Base-by-base conservation (phyloP, 2,113 vertebrate species). In the Sclerurus mexicanus region DNA sequence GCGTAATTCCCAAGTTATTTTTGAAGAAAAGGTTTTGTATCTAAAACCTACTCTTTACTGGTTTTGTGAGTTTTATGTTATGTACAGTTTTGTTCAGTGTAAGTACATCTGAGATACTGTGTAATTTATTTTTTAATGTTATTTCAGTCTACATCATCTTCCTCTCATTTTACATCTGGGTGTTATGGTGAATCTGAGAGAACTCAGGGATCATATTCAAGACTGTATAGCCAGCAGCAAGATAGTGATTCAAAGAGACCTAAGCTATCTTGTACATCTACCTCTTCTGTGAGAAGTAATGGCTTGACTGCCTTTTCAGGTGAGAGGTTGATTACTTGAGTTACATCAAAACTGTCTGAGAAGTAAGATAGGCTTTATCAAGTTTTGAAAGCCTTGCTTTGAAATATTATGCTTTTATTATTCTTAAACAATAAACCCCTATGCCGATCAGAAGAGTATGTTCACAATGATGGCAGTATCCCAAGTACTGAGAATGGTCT, bases 161-260 rank as follows among this genome's bases (percentile, higher is more conserved):
- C 98, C 47, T 97, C 98, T 77, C 93, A 97, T 90, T 98, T 98
- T 96, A 94, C 98, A n/a, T 95, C 98, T 94, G 66, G 96, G 13
- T 98, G 97, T 98, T 98, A 97, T 11, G 97, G 96, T 94, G 98
- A 99, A 60, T 97, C 98, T 53, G 99, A 99, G 96, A 98, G 98
- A 93, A 98, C 98, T 96, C 97, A 98, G 94, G 98, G 99, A 94
- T 97, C 98, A 39, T 98, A 98, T 83, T 98, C 98, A n/a, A 98
- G 98, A 95, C 96, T 99, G 33, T 98, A 98, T 77, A 98, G 97
- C 83, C 97, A 98, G 78, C 97, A 97, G 66, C 98, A 98, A 85
- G 99, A 99, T 90, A 98, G 98, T 21, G 99, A 99, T 93, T 98
- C 99, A 78, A 99, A 99, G 98, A 98, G 99, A 97, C 99, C 99